Percentiles rank a stretch among this genome's conserved stretches.
These are phyloP conservation scores for Mus spicilegus DNA, from an alignment of 2,113 vertebrate species.

Conservation along the genomic window DNA sequence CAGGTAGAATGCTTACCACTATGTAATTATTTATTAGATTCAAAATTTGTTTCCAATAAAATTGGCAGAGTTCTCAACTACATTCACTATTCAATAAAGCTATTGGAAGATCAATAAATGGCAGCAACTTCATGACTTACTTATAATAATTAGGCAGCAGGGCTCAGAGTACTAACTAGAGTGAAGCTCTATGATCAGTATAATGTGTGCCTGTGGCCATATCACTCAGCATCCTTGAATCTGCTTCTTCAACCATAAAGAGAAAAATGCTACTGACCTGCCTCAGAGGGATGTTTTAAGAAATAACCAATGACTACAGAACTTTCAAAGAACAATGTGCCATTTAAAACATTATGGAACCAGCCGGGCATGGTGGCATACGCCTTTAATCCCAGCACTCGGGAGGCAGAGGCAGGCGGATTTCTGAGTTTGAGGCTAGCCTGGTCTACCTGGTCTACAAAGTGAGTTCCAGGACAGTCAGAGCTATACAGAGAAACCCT, in stretches of 20 bases:
- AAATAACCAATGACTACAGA: conserved; percentile 59
- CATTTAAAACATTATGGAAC: conserved; percentile 8
- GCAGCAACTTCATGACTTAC: conserved; percentile 10
- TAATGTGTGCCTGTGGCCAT: conserved; percentile 51
- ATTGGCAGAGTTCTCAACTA: conserved; percentile 36
- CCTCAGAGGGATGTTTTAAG: conserved; percentile 41
- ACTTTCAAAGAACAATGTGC: conserved; percentile 41
- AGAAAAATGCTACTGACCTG: conserved; percentile 56
- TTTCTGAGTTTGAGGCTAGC: no score
- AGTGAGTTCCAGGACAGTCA: no score
- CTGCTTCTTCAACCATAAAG: conserved; percentile 62
- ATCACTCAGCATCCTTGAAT: conserved; percentile 61
- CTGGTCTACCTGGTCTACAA: no score
- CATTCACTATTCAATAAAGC: conserved; percentile 39
- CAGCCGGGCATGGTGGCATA: no score
- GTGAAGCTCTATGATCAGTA: conserved; percentile 31
- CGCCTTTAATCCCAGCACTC: no score
- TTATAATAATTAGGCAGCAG: neutral
- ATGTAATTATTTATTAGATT: neutral
- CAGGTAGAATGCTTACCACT: neutral
- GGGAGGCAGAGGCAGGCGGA: no score
- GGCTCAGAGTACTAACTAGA: conserved; percentile 38
- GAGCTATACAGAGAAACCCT: no score
- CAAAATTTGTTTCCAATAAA: conserved; percentile 49
- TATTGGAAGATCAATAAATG: conserved; percentile 27